Base-by-base conservation (phyloP, 1,140 invertebrate genomes). In the Zaprionus vittiger region DNA sequence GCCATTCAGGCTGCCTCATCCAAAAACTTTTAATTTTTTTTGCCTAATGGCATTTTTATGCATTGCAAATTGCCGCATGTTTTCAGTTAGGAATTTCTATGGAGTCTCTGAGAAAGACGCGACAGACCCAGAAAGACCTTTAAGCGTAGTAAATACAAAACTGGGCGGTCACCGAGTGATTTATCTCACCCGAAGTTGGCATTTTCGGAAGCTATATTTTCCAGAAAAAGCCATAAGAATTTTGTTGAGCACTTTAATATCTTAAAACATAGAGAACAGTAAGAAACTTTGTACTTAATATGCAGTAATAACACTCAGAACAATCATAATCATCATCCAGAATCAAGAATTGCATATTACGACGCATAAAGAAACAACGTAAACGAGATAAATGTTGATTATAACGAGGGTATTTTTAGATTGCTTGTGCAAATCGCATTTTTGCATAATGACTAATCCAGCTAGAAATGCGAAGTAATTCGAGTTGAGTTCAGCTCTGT, bases 1-100 rank as follows among this genome's bases (percentile, higher is more conserved):
- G 38, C 47, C 59, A 34, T 73, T 76, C 62, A 57, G 57, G 38
- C 65, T 63, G 62, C 64, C 68, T 41, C 64, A 69, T 68, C 54
- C 31, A 54, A 47, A 47, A 71, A 77, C 49, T 56, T 41, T 64
- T 54, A 44, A 63, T 57, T 63, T 44, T 61, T 70, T 74, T 74
- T 75, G 37, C 71, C 31, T 80, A 78, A 80, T 79, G 72, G 52
- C 66, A 75, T 70, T 80, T 75, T 70, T 79, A 80, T 80, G 76
- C 79, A 79, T 71, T 70, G 71, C 66, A 80, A 80, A 80, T 75
- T 44, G 49, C 37, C 41, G 44, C 44, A 47, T 70, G 68, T 47
- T 47, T 47, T 47, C 74, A 72, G 60, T 73, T 72, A 73, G 62
- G 63, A 67, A 77, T 62, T 77, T 77, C 41, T 73, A 70, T 67